phyloP scores from a whole-genome alignment of 2,888 invertebrate genomes.

The Diarsia rubi region DNA sequence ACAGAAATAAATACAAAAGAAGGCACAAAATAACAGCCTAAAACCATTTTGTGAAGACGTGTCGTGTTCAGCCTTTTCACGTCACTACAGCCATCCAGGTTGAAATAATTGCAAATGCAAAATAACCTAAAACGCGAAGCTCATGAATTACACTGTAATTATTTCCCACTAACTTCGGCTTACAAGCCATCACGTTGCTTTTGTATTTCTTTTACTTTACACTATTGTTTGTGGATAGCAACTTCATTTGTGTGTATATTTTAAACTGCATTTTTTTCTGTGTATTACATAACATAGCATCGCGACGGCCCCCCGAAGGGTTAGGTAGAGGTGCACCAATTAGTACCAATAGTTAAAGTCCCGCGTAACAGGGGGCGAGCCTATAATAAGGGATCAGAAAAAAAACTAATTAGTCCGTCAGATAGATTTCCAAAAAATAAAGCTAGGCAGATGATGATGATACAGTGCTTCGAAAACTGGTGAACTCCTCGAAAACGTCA shows the following conservation, averaged over 20 bases:
- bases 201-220: conserved; percentile 67
- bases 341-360: no score
- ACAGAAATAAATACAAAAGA: not conserved
- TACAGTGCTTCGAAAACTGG: no score
- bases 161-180: conserved; percentile 74
- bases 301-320: no score
- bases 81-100: conserved; percentile 17
- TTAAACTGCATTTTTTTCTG: not conserved
- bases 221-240: conserved; percentile 1
- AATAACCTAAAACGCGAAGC: conserved; percentile 70
- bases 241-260: conserved; percentile 13
- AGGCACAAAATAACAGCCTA: conserved; percentile 7
- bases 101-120: conserved; percentile 66
- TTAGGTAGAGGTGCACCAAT: no score
- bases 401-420: no score
- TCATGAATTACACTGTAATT: conserved; percentile 73
- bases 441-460: no score
- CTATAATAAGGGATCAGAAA: no score
- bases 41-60: conserved; percentile 17
- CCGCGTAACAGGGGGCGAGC: no score
- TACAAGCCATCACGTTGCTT: conserved; percentile 71
- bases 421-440: no score
- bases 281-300: not conserved
- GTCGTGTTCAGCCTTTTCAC: conserved; percentile 6
- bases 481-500: no score